Conservation (phyloP, 2,113 vertebrate genomes). For the Vulpes lagopus region DNA sequence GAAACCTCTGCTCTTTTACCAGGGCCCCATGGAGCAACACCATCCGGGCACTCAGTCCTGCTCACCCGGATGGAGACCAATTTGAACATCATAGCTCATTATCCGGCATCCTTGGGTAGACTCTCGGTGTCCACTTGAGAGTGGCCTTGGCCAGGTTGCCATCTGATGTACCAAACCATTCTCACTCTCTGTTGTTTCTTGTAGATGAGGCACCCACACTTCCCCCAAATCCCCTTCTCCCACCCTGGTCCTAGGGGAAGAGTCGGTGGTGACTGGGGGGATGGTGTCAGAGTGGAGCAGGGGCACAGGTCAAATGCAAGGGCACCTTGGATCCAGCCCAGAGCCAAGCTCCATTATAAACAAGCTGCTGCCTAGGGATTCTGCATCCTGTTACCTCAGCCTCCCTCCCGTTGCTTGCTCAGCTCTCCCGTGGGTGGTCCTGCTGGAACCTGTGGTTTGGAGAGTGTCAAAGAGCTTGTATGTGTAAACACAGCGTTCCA, state of each 20-base stretch:
- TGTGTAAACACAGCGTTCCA: background rate
- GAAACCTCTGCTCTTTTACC: background rate
- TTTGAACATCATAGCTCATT: conserved; percentile 59
- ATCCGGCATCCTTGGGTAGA: conserved; percentile 57
- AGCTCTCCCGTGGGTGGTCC: conserved; percentile 48
- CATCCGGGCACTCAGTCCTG: fast-evolving
- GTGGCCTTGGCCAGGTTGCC: background rate
- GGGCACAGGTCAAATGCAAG: background rate
- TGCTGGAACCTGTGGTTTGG: background rate
- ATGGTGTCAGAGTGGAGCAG: background rate
- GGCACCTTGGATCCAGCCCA: background rate
- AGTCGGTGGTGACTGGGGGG: background rate
- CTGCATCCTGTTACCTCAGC: background rate
- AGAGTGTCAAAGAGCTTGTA: background rate
- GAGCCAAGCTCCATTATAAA: background rate
- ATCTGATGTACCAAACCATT: background rate
- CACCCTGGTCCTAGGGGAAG: background rate
- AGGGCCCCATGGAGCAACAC: background rate
- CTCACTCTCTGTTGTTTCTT: background rate
- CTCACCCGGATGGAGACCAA: background rate
- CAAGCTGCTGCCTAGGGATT: background rate
- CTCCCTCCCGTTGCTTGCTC: background rate
- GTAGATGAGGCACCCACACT: background rate
- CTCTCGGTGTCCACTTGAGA: conserved; percentile 66
- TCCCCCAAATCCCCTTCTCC: fast-evolving